Evolutionary conservation across 2,888 invertebrate species (phyloP), one percentile per base, ranked within the genome.

Genomic region (Pelosia muscerda): DNA sequence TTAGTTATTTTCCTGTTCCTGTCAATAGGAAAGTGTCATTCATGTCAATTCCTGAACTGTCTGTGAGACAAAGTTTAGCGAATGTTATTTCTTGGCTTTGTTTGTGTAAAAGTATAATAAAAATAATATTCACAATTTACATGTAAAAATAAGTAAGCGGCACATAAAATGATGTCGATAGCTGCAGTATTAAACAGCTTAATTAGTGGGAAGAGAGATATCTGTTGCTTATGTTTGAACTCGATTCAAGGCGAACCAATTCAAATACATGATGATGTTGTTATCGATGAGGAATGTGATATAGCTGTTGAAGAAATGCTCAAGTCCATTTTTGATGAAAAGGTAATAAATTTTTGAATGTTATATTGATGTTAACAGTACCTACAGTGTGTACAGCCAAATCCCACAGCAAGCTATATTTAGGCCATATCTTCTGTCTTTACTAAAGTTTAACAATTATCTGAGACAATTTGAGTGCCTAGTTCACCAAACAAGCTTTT

Each of bases 211-310:
- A 82, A 84, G 61, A 80, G 82, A 62, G 82, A 88, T 63, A 87
- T 89, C 68, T 93, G 93, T 72, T 88, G 89, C 68, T 76, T 93
- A 57, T 93, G 93, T 78, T 85, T 90, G 22, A 82, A 81, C 62
- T 72, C 71, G 8, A 56, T 84, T 19, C 22, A 77, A 38, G 82
- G 84, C 6, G 83, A 85, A 54, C 77, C 80, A 2, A 67, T 86
- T 28, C 72, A 78, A 57, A 64, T 88, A 55, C 80, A 85, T 31
- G 89, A 92, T 68, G 86, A 90, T 81, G 82, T 89, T 31, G 73
- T 79, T 49, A 66, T 90, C 28, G 81, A 84, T 55, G 71, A 66
- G 6, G 81, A 83, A n/a, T 77, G 71, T 22, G 77, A 81, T 34
- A 65, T 88, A 15, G 75, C 81, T 13, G 74, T 92, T 31, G 82